Percentiles rank a stretch among this genome's conserved stretches.
phyloP scores from a whole-genome alignment of 64 coral and sea anemone species.

The Stylophora pistillata region DNA sequence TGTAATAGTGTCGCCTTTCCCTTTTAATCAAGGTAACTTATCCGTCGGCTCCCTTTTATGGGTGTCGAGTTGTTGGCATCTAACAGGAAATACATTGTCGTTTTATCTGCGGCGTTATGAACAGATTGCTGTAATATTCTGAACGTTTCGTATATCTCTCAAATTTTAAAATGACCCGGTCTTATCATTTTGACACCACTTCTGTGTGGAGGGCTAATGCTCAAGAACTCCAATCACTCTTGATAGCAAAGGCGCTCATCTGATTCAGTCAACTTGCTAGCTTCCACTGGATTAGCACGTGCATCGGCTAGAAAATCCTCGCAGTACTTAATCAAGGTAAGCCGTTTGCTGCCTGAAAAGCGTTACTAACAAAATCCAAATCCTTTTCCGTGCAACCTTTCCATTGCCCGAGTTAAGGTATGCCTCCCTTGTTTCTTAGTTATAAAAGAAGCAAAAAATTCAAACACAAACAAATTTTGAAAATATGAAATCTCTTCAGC shows the following conservation, averaged over 20 bases:
- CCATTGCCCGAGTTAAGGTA: too few relatives aligned
- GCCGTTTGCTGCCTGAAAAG: background rate
- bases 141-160: conserved; percentile 3
- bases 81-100: conserved; percentile 16
- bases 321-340: conserved; percentile 1
- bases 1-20: background rate
- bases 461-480: too few relatives aligned
- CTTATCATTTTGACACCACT: conserved; percentile 15
- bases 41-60: background rate
- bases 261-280: background rate
- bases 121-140: conserved; percentile 17
- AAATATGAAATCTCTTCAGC: too few relatives aligned
- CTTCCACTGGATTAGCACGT: too few relatives aligned
- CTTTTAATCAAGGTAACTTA: background rate
- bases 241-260: background rate
- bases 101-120: conserved; percentile 5
- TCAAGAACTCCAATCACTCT: conserved; percentile 19
- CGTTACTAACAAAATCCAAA: too few relatives aligned
- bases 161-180: conserved; percentile 10
- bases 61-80: background rate
- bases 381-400: too few relatives aligned
- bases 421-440: too few relatives aligned
- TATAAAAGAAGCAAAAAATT: too few relatives aligned
- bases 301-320: background rate
- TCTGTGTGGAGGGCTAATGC: conserved; percentile 25